Base-by-base conservation (phyloP, 2,797 vertebrate species). In the Cirrhinus mrigala region DNA sequence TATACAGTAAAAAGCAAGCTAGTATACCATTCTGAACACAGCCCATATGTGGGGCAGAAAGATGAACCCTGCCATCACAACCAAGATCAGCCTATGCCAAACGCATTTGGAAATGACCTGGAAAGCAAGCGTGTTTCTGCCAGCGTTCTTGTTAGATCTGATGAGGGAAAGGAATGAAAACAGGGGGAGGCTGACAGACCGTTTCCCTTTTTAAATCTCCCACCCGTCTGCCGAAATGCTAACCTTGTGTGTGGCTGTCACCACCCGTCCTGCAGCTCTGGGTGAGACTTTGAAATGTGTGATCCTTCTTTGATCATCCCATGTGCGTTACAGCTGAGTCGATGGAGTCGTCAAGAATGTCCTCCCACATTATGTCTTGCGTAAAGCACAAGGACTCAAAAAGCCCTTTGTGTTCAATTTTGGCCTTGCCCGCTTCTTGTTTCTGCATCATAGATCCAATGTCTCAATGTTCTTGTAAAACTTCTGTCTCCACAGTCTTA, bases 281-380 rank as follows among this genome's bases (percentile, higher is more conserved):
- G 74, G 60, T 71, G 62, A 54, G 75, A 60, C 40, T 79, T 79
- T 83, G 82, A 64, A 73, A 48, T 66, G 58, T 33, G 81, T 56
- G 58, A 64, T 62, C 84, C 29, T 16, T 74, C 87, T 89, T 88
- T 89, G 88, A 90, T 90, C 52, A 37, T 29, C 54, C 76, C 70
- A 87, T 87, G 71, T 87, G 81, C 24, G 8, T 27, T 82, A 82
- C 88, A 86, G 85, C 68, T 71, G 76, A 75, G 78, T 68, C 29
- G 46, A 82, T 56, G 60, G 66, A 27, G 84, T 85, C 56, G 66
- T 64, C 60, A 76, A 46, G 79, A 87, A 80, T 73, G 77, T 56
- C 74, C 79, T 86, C 60, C 77, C 66, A 80, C 68, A 52, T 48
- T 52, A 56, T 37, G 27, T 71, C 44, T 70, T 40, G 69, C 29